phyloP scores from a whole-genome alignment of 1,140 invertebrate genomes.

The Plodia interpunctella region DNA sequence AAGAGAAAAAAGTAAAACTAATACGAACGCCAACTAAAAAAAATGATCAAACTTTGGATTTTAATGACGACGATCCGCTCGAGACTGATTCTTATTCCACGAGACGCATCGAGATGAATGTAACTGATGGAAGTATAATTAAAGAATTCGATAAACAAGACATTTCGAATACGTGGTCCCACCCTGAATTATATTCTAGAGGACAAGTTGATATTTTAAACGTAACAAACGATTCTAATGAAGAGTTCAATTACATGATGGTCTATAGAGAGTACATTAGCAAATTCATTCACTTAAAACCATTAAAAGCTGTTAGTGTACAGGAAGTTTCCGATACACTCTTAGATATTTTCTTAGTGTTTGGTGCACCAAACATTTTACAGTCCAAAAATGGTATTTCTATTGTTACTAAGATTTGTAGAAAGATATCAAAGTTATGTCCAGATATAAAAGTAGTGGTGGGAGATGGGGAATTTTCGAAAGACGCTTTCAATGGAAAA shows the following conservation, averaged over 20 bases:
- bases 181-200: slow-evolving; percentile 42
- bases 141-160: slow-evolving; percentile 5
- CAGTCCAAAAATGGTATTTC: slow-evolving; percentile 45
- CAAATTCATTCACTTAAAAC: slow-evolving; percentile 43
- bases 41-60: neutral
- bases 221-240: slow-evolving; percentile 28
- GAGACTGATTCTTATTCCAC: neutral
- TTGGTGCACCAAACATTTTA: slow-evolving; percentile 51
- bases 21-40: slow-evolving; percentile 7
- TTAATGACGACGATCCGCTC: slow-evolving; percentile 12
- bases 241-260: slow-evolving; percentile 44
- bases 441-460: slow-evolving; percentile 40
- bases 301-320: slow-evolving; percentile 33
- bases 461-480: slow-evolving; percentile 20
- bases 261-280: slow-evolving; percentile 42
- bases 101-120: too few species aligned
- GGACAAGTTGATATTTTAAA: slow-evolving; percentile 43
- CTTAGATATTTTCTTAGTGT: slow-evolving; percentile 42
- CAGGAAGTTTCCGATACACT: slow-evolving; percentile 34
- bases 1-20: slow-evolving; percentile 24
- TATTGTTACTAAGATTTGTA: slow-evolving; percentile 37
- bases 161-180: slow-evolving; percentile 5
- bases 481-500: slow-evolving; percentile 27
- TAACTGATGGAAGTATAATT: too few species aligned
- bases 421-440: slow-evolving; percentile 29